These are phyloP conservation scores for Coryphaenoides rupestris DNA, from an alignment of 2,113 vertebrate genomes.

Conservation along the genomic window DNA sequence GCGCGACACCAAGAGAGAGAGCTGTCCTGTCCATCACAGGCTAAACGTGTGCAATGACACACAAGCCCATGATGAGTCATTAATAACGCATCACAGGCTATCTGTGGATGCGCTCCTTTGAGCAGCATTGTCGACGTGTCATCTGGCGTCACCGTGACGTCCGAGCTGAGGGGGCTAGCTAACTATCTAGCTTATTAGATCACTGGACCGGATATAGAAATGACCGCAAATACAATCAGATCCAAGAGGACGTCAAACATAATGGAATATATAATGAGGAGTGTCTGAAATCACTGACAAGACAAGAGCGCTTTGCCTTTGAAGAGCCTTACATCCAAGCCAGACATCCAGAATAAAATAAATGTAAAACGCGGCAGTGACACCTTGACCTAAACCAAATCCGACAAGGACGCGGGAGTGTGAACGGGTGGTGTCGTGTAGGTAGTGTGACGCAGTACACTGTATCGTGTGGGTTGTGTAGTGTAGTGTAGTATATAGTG, in stretches of 20 bases:
- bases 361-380: not conserved
- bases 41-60: slow-evolving; percentile 45
- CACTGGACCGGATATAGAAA: slow-evolving; percentile 37
- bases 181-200: slow-evolving; percentile 39
- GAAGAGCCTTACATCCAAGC: not conserved
- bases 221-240: slow-evolving; percentile 18
- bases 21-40: not conserved
- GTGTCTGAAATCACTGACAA: slow-evolving; percentile 1
- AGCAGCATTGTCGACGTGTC: slow-evolving; percentile 26
- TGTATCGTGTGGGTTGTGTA: too few species aligned
- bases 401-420: not conserved
- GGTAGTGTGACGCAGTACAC: too few species aligned
- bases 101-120: slow-evolving; percentile 1
- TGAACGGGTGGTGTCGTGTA: too few species aligned
- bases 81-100: slow-evolving; percentile 26
- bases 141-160: slow-evolving; percentile 41
- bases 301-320: not conserved
- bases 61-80: slow-evolving; percentile 28
- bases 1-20: slow-evolving; percentile 15
- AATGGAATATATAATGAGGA: not conserved
- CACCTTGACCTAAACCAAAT: not conserved
- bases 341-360: not conserved
- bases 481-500: not conserved
- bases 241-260: not conserved
- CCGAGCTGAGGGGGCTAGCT: slow-evolving; percentile 29